A percentile compares a stretch with the other conserved stretches of the same genome.
These are phyloP conservation scores for Dermolepida albohirtum DNA, from an alignment of 2,888 invertebrate species.

Conservation along the genomic window DNA sequence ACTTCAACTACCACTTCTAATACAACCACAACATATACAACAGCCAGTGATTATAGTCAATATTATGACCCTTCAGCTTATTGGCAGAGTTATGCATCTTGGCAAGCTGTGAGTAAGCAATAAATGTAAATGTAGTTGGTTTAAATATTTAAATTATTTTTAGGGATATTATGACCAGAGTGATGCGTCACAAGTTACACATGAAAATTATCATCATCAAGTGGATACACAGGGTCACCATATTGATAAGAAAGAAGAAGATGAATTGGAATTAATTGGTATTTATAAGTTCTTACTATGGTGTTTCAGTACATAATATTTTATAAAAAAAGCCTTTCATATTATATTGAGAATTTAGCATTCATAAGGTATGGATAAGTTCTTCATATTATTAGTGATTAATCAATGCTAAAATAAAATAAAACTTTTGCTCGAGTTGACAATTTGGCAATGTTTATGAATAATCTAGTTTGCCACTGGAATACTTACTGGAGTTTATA, in stretches of 20 bases:
- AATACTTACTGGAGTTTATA: too few species aligned
- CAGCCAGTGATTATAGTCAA: slow-evolving; percentile 73
- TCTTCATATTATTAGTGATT: too few species aligned
- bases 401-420: too few species aligned
- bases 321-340: too few species aligned
- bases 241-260: slow-evolving; percentile 64
- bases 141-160: slow-evolving; percentile 53
- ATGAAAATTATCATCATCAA: slow-evolving; percentile 62
- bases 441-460: too few species aligned
- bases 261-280: slow-evolving; percentile 82
- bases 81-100: slow-evolving; percentile 88
- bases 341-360: too few species aligned
- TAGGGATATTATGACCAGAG: slow-evolving; percentile 65
- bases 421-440: too few species aligned
- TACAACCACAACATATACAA: slow-evolving; percentile 54
- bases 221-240: slow-evolving; percentile 51
- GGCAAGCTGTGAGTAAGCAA: slow-evolving; percentile 67
- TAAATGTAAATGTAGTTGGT: slow-evolving; percentile 16
- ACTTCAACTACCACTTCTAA: slow-evolving; percentile 62
- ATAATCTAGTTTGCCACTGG: too few species aligned
- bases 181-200: slow-evolving; percentile 59
- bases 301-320: too few species aligned
- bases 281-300: slow-evolving; percentile 33
- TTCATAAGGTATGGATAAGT: too few species aligned
- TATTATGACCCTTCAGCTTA: slow-evolving; percentile 88